Conservation (phyloP, 1,140 invertebrate genomes). For the Berghia stephanieae region DNA sequence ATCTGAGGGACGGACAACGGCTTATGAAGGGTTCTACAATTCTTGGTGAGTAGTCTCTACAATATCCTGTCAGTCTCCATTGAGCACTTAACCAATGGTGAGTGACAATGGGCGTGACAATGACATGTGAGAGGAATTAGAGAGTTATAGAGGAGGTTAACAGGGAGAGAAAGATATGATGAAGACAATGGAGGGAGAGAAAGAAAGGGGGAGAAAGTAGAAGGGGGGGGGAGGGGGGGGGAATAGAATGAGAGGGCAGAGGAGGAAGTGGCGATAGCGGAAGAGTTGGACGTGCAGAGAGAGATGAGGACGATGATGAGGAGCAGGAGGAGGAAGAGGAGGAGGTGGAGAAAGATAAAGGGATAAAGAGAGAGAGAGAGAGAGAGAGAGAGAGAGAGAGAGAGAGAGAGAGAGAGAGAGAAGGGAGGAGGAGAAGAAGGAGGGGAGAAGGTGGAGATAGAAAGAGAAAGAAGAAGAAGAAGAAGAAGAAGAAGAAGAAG, state of each 20-base stretch:
- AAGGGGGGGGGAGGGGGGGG: no score
- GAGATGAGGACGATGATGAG: not conserved
- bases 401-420: slow-evolving; percentile 17
- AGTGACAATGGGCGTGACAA: no score
- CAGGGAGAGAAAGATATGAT: no score
- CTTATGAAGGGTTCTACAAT: no score
- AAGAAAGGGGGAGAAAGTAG: no score
- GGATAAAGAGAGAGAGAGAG: slow-evolving; percentile 16
- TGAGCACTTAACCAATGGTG: not conserved
- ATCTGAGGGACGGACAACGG: no score
- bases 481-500: not conserved
- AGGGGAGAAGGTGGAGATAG: not conserved
- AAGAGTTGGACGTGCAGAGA: no score
- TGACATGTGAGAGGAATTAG: no score
- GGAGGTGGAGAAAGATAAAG: not conserved
- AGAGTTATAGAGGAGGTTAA: no score
- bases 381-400: slow-evolving; percentile 29
- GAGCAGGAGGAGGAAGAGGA: not conserved
- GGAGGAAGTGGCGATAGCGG: no score
- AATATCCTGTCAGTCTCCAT: not conserved
- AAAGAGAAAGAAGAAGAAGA: slow-evolving; percentile 5
- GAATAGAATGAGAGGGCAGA: no score
- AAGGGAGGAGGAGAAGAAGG: not conserved
- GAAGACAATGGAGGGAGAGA: no score
- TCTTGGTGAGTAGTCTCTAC: not conserved